Evolutionary conservation across 2,888 invertebrate species (phyloP).

Genomic region (Coenonympha arcania): DNA sequence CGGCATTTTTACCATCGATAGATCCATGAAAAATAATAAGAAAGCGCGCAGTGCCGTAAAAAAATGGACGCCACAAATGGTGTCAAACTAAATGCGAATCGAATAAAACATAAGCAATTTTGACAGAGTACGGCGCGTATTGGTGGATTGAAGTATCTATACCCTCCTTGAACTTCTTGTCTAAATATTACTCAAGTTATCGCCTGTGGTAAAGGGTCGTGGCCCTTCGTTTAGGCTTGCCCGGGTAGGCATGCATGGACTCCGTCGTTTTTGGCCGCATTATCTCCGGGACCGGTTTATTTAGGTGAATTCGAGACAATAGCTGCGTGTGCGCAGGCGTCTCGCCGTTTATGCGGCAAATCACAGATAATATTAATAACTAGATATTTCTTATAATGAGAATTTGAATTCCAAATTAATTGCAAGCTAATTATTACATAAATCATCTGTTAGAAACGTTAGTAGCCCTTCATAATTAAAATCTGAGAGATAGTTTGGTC

Average conservation of each 20-base stretch:
- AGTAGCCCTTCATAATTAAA: too few relatives aligned
- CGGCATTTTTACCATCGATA: too few relatives aligned
- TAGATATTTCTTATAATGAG: neutral
- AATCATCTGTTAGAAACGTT: neutral
- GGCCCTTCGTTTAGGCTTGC: slow-evolving; percentile 26
- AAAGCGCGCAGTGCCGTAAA: too few relatives aligned
- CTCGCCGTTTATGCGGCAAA: neutral
- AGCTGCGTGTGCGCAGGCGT: slow-evolving; percentile 37
- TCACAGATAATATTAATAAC: slow-evolving; percentile 4
- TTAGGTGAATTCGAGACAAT: slow-evolving; percentile 67
- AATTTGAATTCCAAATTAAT: neutral
- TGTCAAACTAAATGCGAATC: too few relatives aligned
- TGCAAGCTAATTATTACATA: neutral
- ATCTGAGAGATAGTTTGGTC: too few relatives aligned
- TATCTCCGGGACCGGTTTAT: slow-evolving; percentile 63
- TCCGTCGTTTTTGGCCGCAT: slow-evolving; percentile 49
- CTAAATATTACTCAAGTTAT: too few relatives aligned
- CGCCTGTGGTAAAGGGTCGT: neutral
- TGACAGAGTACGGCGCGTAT: too few relatives aligned
- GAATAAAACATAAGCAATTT: too few relatives aligned
- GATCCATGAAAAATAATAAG: too few relatives aligned
- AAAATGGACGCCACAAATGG: too few relatives aligned
- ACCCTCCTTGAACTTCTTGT: too few relatives aligned
- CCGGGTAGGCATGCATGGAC: slow-evolving; percentile 42
- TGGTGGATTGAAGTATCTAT: too few relatives aligned